Evolutionary conservation across 2,888 invertebrate species (phyloP).

Genomic region (Allolobophora icterica): DNA sequence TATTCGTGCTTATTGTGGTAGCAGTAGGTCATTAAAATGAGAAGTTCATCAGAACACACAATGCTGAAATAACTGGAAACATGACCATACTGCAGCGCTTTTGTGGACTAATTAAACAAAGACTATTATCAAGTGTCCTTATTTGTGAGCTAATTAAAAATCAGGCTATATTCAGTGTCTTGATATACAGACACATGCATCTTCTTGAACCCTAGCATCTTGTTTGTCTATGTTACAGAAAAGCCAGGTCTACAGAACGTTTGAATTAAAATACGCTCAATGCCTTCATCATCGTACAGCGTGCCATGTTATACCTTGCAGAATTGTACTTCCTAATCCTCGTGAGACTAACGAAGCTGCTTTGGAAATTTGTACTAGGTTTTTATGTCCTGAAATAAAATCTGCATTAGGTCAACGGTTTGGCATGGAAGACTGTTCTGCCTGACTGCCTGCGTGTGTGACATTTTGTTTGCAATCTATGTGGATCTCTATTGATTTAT

Average conservation of each 20-base stretch:
- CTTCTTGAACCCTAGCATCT: no score
- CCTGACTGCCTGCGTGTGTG: neutral
- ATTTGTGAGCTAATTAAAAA: no score
- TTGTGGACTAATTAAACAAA: no score
- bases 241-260: neutral
- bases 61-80: no score
- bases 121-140: no score
- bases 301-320: neutral
- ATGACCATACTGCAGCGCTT: neutral
- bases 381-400: constrained; percentile 2
- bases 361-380: neutral
- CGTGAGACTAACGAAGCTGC: neutral
- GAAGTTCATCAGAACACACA: no score
- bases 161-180: no score
- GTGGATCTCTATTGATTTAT: neutral
- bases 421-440: neutral
- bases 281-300: neutral
- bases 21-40: no score
- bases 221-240: neutral
- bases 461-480: neutral
- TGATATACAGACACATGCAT: no score
- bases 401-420: neutral
- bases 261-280: neutral
- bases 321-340: neutral
- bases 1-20: no score